Conservation (phyloP, 1,140 invertebrate species). For the honey bee (Apis mellifera) region Amel_HAv3.1 CM009935.2:11341001-11341500, state of each 20-base stretch:
- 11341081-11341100: conserved; percentile 27
- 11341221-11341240: conserved; percentile 96
- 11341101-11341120: conserved; percentile 82
- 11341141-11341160: conserved; percentile 94
- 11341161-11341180: conserved; percentile 95
- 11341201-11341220: conserved; percentile 95
- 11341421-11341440: conserved; percentile 2
- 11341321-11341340: conserved; percentile 50
- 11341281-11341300: conserved; percentile 33
- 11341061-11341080: background rate
- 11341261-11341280: conserved; percentile 78
- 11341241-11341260: conserved; percentile 94
- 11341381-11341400: conserved; percentile 15
- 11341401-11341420: background rate
- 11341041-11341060: conserved; percentile 87
- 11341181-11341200: conserved; percentile 97
- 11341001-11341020: conserved; percentile 90
- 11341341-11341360: conserved; percentile 46
- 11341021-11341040: conserved; percentile 97
- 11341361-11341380: conserved; percentile 47
- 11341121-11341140: conserved; percentile 91
- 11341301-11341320: conserved; percentile 47
- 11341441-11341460: background rate
- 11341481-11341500: background rate
- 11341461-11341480: conserved; percentile 8